These are phyloP conservation scores for Monodelphis domestica DNA, from an alignment of 2,797 vertebrate species.

Conservation along the genomic window DNA sequence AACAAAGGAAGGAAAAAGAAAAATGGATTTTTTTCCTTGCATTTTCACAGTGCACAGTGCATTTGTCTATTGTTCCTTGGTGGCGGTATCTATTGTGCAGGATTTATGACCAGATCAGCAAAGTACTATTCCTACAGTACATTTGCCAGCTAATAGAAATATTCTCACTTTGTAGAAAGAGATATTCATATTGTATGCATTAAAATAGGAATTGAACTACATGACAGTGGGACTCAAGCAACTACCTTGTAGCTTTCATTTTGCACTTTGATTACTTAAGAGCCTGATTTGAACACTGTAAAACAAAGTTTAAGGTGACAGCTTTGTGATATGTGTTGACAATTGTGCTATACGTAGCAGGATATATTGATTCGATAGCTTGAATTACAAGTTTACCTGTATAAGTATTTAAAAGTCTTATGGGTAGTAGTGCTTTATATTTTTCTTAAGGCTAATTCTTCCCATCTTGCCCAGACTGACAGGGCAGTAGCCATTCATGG, in stretches of 20 bases:
- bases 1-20: no score
- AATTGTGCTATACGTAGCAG: background rate
- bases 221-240: background rate
- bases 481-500: background rate
- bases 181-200: background rate
- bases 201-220: background rate
- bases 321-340: background rate
- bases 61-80: background rate
- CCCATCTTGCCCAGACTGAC: background rate
- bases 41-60: background rate
- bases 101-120: background rate
- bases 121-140: background rate
- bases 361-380: background rate
- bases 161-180: background rate
- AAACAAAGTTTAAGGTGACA: constrained; percentile 24
- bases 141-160: background rate
- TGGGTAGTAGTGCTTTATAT: background rate
- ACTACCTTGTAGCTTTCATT: background rate
- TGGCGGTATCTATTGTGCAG: background rate
- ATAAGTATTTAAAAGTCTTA: background rate
- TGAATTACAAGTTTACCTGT: background rate
- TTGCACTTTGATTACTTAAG: background rate
- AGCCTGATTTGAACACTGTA: background rate
- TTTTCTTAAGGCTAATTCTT: background rate
- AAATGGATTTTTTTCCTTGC: background rate